phyloP scores from a whole-genome alignment of 2,888 invertebrate genomes.

The Acronicta alni region DNA sequence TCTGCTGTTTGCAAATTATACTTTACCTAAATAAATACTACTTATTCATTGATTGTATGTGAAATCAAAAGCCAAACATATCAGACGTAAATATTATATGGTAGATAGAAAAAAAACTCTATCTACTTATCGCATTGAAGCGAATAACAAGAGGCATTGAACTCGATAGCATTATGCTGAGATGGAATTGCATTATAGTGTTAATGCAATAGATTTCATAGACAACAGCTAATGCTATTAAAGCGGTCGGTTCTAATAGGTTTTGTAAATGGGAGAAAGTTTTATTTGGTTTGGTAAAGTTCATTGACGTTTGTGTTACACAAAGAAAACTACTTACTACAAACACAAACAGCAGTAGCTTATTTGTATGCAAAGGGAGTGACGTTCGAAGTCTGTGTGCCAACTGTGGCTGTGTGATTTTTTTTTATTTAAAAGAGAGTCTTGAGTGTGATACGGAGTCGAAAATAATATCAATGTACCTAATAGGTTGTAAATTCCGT shows the following conservation, averaged over 20 bases:
- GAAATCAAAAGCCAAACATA: no score
- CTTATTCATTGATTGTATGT: no score
- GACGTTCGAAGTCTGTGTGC: background rate
- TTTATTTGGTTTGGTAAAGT: conserved; percentile 19
- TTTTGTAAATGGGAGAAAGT: conserved; percentile 43
- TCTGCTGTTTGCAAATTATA: no score
- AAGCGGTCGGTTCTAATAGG: conserved; percentile 1
- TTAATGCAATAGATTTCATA: background rate
- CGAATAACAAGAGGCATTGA: conserved; percentile 23
- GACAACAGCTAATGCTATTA: conserved; percentile 10
- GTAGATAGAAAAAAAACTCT: conserved; percentile 17
- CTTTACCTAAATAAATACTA: no score
- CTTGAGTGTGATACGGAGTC: no score
- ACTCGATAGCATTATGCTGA: conserved; percentile 22
- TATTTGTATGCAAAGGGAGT: conserved; percentile 33
- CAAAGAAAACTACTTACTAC: no score
- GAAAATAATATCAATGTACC: no score
- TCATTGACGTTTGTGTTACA: conserved; percentile 11
- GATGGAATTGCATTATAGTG: conserved; percentile 9
- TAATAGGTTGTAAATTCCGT: no score
- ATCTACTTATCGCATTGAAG: conserved; percentile 6
- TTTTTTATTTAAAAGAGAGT: no score
- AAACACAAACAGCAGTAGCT: no score
- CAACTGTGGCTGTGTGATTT: background rate
- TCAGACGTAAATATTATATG: no score